Base-by-base conservation (phyloP, 1,140 invertebrate species). In the Camponotus floridanus region DNA sequence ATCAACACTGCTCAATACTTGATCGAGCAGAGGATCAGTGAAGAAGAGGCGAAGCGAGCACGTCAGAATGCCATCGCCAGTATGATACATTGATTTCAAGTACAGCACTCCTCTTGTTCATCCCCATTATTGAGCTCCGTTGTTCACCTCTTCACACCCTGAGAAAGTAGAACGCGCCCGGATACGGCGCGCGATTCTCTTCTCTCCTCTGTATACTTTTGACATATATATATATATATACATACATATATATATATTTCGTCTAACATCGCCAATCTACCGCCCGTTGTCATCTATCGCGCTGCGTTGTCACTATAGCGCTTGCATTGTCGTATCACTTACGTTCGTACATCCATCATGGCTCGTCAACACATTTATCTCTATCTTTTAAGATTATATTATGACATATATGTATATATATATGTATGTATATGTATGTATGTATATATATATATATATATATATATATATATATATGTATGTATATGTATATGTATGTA, bases 1-100 rank as follows among this genome's bases (percentile, higher is more conserved):
- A 98, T 99, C 94, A 96, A 96, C 94, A 98, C 97, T 95, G 98
- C 99, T 94, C 97, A 98, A 93, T 98, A 97, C 96, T 97, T 99
- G 94, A 99, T 99, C 95, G 98, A 99, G 95, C 98, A 99, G 95
- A 97, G 98, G 95, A 98, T 99, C 95, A 97, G 97, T 94, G 98
- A 99, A 95, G 98, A 99, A 96, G 98, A 99, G 96, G 96, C 97
- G 88, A 99, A 99, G 96, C 96, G 98, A 94, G 98, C 98, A 92
- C 96, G 98, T 94, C 98, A 98, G 95, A 98, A 97, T 96, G 96
- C 97, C 95, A 96, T 98, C 95, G 96, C 97, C 92, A 96, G 96
- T 94, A 96, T 97, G 95, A 97, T 97, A 94, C 96, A 96, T 94
- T 95, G 95, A 95, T 94, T 94, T 92, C 90, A 91, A 90, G 85